Evolutionary conservation across 1,140 invertebrate species (phyloP), one percentile per base, ranked within the genome.

Genomic region (Cryptotermes secundus): DNA sequence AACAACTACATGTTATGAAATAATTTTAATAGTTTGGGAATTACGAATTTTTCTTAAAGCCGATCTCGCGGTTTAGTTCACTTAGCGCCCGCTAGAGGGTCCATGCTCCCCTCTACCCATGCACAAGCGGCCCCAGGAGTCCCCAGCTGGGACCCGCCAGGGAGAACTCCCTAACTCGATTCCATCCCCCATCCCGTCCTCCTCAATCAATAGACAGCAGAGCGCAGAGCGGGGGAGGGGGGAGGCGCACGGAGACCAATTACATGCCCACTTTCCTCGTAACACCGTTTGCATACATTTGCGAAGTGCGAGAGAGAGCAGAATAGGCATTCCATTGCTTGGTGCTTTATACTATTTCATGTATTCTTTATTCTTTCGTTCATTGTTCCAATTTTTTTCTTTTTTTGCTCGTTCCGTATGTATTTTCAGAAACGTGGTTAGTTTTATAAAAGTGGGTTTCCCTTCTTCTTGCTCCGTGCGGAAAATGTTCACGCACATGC

Each of bases 251-350:
- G 85, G 87, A 87, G 87, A 89, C 87, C 88, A 89, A 89, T 89
- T 89, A 89, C 89, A 89, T 89, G 89, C 88, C 88, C 89, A 89
- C 89, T 89, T 89, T 89, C 86, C 88, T 88, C 86, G 87, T 89
- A 89, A 89, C 89, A 89, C 88, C 88, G 88, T 89, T 89, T 89
- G 89, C 89, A 89, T 89, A 89, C 87, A 89, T 89, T 89, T 89
- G 83, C 83, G 38, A 79, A 72, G 83, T 72, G 49, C 83, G 80
- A 81, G 80, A 35, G 80, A 81, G 34, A 81, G 19, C 16, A 31
- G 16, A 19, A 19, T 19, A 80, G 34, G n/a, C 34, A 34, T 26
- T 35, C 80, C 24, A 12, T 10, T 14, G 59, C 59, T 26, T n/a
- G 53, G 24, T 65, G n/a, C n/a, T 65, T 65, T 65, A 65, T 65